A percentile compares a stretch with the other conserved stretches of the same genome.
Evolutionary conservation across 1,140 invertebrate species (phyloP).

Genomic region (Drosophila serrata): DNA sequence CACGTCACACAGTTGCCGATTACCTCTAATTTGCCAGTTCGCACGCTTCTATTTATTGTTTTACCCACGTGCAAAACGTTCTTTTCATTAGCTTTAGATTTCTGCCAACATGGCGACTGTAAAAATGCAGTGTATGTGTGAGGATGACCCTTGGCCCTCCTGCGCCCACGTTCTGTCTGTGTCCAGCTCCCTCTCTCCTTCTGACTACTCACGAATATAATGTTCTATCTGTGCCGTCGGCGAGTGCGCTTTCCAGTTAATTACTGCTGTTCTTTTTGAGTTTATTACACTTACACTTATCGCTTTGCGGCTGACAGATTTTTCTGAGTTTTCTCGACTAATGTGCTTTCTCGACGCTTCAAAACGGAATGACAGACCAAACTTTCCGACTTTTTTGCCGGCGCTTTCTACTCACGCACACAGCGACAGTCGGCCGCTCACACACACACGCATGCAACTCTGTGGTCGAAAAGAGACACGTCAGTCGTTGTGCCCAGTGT

Average conservation of each 20-base stretch:
- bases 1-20: constrained; percentile 25
- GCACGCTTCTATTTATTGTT: constrained; percentile 27
- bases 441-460: constrained; percentile 33
- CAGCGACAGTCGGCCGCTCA: background rate
- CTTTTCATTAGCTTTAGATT: background rate
- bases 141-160: constrained; percentile 11
- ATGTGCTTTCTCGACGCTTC: constrained; percentile 56
- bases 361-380: constrained; percentile 69
- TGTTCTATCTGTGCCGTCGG: background rate
- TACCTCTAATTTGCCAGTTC: background rate
- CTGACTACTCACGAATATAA: constrained; percentile 16
- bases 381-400: constrained; percentile 28
- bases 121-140: constrained; percentile 16
- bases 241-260: background rate
- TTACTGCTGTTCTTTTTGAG: background rate
- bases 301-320: constrained; percentile 17
- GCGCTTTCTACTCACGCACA: constrained; percentile 55
- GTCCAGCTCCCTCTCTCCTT: background rate
- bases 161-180: background rate
- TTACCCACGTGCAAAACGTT: constrained; percentile 33
- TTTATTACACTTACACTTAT: constrained; percentile 53
- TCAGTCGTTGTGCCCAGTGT: constrained; percentile 61
- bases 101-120: constrained; percentile 74
- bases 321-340: constrained; percentile 10
- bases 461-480: constrained; percentile 56